phyloP scores from a whole-genome alignment of 37 sponge, comb jelly and placozoan genomes.

The Hexactinellida sp. region DNA sequence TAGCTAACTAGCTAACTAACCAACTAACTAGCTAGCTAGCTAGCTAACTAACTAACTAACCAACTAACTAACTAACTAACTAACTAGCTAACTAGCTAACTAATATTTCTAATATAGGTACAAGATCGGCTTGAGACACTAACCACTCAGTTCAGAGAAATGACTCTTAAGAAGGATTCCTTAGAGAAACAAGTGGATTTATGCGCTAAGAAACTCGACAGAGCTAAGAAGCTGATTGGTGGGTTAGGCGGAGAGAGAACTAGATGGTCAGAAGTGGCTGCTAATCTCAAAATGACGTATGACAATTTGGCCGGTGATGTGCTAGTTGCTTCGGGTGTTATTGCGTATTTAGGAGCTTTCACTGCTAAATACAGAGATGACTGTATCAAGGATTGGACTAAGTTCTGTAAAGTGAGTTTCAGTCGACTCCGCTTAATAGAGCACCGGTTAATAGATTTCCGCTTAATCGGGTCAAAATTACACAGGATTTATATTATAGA shows the following conservation, averaged over 20 bases:
- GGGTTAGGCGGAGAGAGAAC: slow-evolving; percentile 95
- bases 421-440: background rate
- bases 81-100: too few relatives aligned
- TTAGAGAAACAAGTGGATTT: slow-evolving; percentile 83
- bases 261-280: slow-evolving; percentile 79
- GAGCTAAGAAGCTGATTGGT: slow-evolving; percentile 97
- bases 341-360: slow-evolving; percentile 95
- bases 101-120: slow-evolving; percentile 29
- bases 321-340: slow-evolving; percentile 83
- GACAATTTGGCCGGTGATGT: slow-evolving; percentile 95
- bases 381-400: slow-evolving; percentile 59
- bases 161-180: slow-evolving; percentile 77
- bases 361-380: slow-evolving; percentile 64
- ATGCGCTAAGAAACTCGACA: slow-evolving; percentile 89
- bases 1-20: too few relatives aligned
- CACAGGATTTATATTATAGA: too few relatives aligned
- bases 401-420: slow-evolving; percentile 46
- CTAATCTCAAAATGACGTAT: slow-evolving; percentile 62
- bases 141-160: slow-evolving; percentile 67
- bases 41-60: too few relatives aligned
- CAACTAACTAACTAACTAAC: too few relatives aligned
- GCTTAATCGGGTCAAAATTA: too few relatives aligned
- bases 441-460: too few relatives aligned
- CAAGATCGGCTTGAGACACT: slow-evolving; percentile 78
- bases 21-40: too few relatives aligned